Evolutionary conservation across 1,140 invertebrate species (phyloP).

Genomic region (Drosophila murphyi): DNA sequence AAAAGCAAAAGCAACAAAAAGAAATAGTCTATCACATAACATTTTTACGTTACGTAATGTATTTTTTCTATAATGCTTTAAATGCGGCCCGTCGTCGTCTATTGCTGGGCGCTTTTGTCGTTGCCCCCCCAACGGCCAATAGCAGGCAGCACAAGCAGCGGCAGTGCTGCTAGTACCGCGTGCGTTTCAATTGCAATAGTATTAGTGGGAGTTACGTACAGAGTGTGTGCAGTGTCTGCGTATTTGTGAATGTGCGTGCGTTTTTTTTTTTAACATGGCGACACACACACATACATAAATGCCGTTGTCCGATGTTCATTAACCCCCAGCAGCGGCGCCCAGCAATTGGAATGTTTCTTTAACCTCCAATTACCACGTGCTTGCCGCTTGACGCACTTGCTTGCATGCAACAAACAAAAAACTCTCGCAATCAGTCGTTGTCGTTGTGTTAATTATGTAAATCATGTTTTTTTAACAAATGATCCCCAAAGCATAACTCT

Average conservation of each 20-base stretch:
- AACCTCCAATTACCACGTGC: constrained; percentile 83
- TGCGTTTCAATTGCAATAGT: constrained; percentile 75
- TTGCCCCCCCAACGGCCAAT: constrained; percentile 20
- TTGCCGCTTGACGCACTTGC: constrained; percentile 42
- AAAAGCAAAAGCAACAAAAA: background rate
- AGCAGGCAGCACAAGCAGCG: constrained; percentile 4
- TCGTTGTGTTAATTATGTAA: constrained; percentile 65
- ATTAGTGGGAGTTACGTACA: constrained; percentile 43
- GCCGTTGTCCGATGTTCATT: constrained; percentile 67
- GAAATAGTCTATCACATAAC: constrained; percentile 70
- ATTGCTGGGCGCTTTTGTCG: constrained; percentile 40
- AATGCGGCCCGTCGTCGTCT: constrained; percentile 63
- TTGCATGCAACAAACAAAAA: constrained; percentile 54
- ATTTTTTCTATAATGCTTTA: constrained; percentile 75
- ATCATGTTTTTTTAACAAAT: constrained; percentile 66
- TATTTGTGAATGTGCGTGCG: constrained; percentile 23
- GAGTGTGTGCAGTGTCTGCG: constrained; percentile 12
- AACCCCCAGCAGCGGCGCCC: constrained; percentile 55
- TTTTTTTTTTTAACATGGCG: constrained; percentile 61
- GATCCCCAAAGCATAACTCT: constrained; percentile 5
- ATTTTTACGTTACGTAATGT: constrained; percentile 78
- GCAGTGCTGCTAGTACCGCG: constrained; percentile 37
- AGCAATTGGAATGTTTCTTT: constrained; percentile 57
- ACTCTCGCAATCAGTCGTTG: constrained; percentile 1
- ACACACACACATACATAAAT: constrained; percentile 43